A percentile compares a stretch with the other conserved stretches of the same genome.
These are phyloP conservation scores for Cheirogaleus major DNA, from an alignment of 2,797 vertebrate genomes.

Conservation along the genomic window DNA sequence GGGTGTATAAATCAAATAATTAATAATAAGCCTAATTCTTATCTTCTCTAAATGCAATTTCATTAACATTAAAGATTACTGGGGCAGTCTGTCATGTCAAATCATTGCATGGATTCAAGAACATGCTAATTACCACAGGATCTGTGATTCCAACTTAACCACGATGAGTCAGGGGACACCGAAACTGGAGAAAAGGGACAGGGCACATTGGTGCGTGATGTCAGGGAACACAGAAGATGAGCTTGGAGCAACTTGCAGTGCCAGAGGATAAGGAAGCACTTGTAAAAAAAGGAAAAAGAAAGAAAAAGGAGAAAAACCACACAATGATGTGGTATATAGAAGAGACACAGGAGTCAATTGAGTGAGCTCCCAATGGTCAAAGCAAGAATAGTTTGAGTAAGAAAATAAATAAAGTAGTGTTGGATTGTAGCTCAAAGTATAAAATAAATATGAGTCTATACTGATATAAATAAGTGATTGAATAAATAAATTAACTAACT, in stretches of 20 bases:
- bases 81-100: slow-evolving; percentile 30
- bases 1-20: slow-evolving; percentile 54
- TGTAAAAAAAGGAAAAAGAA: not conserved
- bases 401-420: not conserved
- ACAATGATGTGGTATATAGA: not conserved
- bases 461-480: not conserved
- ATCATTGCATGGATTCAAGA: slow-evolving; percentile 48
- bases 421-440: not conserved
- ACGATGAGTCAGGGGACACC: not conserved
- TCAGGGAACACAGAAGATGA: not conserved
- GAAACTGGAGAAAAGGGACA: not conserved
- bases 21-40: slow-evolving; percentile 38
- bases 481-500: not conserved
- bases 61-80: slow-evolving; percentile 43
- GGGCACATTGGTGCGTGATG: not conserved
- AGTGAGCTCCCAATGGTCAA: not conserved
- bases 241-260: not conserved
- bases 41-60: slow-evolving; percentile 49
- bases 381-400: not conserved
- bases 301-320: not conserved
- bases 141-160: not conserved
- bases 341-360: not conserved
- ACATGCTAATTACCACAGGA: not conserved
- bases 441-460: not conserved
- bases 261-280: not conserved